Percentiles rank a stretch among this genome's conserved stretches.
Evolutionary conservation across 2,113 vertebrate species (phyloP).

Genomic region (Grammomys dolichurus): DNA sequence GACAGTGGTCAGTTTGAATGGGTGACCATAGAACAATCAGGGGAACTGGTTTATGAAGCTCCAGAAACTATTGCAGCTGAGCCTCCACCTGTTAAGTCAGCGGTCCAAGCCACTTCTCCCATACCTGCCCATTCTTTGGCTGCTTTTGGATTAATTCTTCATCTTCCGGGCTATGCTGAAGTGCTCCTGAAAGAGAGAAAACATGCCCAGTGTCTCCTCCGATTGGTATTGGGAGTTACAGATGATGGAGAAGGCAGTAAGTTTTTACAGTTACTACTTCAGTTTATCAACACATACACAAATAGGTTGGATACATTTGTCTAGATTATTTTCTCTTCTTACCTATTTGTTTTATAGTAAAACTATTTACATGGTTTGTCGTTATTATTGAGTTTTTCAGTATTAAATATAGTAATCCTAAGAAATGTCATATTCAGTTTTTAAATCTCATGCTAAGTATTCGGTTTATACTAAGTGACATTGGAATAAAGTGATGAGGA

Average conservation of each 20-base stretch:
- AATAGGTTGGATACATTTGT: not conserved
- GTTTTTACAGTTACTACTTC: constrained; percentile 81
- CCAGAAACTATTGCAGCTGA: constrained; percentile 97
- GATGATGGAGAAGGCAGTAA: constrained; percentile 99
- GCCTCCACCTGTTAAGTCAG: constrained; percentile 96
- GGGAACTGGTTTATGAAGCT: constrained; percentile 97
- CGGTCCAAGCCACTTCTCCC: constrained; percentile 98
- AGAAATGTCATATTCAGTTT: constrained; percentile 14
- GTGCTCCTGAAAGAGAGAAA: constrained; percentile 98
- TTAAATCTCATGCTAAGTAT: not conserved
- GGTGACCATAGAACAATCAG: constrained; percentile 99
- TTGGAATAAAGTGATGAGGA: not conserved
- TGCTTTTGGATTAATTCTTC: constrained; percentile 98
- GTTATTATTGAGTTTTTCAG: not conserved
- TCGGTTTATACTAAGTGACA: not conserved
- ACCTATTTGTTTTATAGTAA: not conserved
- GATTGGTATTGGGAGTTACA: constrained; percentile 98
- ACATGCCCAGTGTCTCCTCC: constrained; percentile 98
- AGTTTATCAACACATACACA: not conserved
- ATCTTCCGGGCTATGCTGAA: constrained; percentile 98
- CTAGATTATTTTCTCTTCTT: not conserved
- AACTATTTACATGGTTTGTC: not conserved
- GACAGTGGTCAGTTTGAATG: constrained; percentile 99
- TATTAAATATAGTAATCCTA: constrained; percentile 1
- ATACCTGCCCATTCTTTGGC: constrained; percentile 98